Conservation (phyloP, 2,797 vertebrate genomes). For the Amniataba percoides region DNA sequence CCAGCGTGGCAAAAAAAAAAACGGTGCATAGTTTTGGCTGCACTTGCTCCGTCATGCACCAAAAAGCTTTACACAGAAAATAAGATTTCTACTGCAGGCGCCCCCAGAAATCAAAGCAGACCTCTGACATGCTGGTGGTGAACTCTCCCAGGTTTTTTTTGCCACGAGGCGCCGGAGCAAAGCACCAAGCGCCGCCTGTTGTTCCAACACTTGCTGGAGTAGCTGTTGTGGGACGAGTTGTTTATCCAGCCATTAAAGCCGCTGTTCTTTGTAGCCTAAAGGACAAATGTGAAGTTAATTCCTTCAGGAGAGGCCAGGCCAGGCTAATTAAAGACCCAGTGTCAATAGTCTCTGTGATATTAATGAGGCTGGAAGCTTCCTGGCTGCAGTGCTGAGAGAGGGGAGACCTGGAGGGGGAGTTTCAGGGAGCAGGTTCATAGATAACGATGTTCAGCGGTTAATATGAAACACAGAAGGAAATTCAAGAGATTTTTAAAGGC, state of each 20-base stretch:
- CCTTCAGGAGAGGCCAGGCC: constrained; percentile 33
- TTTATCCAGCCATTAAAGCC: constrained; percentile 37
- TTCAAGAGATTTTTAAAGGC: constrained; percentile 12
- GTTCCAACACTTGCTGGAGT: background rate
- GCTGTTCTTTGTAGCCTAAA: constrained; percentile 2
- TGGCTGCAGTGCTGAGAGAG: background rate
- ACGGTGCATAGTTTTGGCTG: too few relatives aligned
- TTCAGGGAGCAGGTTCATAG: constrained; percentile 1
- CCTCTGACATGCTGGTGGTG: background rate
- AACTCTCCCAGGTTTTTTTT: background rate
- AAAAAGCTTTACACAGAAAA: too few relatives aligned
- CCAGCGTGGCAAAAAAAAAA: too few relatives aligned
- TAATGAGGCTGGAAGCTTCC: constrained; percentile 54
- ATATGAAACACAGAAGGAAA: background rate
- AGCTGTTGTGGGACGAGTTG: constrained; percentile 5
- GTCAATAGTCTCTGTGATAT: constrained; percentile 44
- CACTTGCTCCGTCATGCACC: too few relatives aligned
- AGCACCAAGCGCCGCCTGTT: constrained; percentile 1
- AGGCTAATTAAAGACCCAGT: constrained; percentile 55
- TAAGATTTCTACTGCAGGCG: too few relatives aligned
- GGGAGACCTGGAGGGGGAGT: background rate
- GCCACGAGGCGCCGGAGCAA: background rate
- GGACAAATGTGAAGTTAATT: constrained; percentile 48
- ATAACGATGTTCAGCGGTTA: constrained; percentile 9
- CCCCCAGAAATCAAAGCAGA: too few relatives aligned